Evolutionary conservation across 2,797 vertebrate species (phyloP).

Genomic region (Coreius guichenoti): DNA sequence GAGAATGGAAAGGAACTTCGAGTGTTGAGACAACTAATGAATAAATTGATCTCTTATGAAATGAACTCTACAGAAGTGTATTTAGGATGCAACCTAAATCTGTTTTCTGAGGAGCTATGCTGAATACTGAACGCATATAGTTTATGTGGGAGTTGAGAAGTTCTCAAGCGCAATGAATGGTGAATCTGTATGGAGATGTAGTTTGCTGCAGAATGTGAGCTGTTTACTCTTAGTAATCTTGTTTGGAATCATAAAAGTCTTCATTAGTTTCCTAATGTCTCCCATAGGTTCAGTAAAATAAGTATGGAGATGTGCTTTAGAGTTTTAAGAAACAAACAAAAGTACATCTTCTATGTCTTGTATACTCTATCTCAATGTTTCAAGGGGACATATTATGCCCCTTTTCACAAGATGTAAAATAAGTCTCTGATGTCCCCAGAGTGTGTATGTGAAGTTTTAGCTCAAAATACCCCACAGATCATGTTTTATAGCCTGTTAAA

Average conservation of each 20-base stretch:
- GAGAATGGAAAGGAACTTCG: neutral
- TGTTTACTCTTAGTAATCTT: slow-evolving; percentile 13
- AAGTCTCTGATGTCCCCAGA: too few species aligned
- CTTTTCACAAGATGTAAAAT: too few species aligned
- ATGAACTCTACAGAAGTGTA: slow-evolving; percentile 70
- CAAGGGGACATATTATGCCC: too few species aligned
- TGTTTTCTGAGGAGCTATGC: slow-evolving; percentile 53
- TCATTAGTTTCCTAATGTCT: neutral
- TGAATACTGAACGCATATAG: slow-evolving; percentile 66
- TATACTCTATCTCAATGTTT: too few species aligned
- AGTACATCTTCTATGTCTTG: too few species aligned
- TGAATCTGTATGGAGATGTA: neutral
- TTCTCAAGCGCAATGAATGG: neutral
- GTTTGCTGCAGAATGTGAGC: neutral
- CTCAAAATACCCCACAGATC: too few species aligned
- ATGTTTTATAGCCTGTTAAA: too few species aligned
- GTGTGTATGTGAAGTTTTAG: too few species aligned
- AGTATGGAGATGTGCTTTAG: neutral
- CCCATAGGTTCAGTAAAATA: slow-evolving; percentile 10
- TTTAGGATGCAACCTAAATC: slow-evolving; percentile 73
- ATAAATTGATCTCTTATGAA: slow-evolving; percentile 76
- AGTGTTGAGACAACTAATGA: slow-evolving; percentile 65
- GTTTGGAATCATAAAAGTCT: slow-evolving; percentile 22
- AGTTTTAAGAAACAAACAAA: neutral
- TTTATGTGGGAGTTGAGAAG: neutral